Base-by-base conservation (phyloP, 2,888 invertebrate species). In the Dusona sp. region DNA sequence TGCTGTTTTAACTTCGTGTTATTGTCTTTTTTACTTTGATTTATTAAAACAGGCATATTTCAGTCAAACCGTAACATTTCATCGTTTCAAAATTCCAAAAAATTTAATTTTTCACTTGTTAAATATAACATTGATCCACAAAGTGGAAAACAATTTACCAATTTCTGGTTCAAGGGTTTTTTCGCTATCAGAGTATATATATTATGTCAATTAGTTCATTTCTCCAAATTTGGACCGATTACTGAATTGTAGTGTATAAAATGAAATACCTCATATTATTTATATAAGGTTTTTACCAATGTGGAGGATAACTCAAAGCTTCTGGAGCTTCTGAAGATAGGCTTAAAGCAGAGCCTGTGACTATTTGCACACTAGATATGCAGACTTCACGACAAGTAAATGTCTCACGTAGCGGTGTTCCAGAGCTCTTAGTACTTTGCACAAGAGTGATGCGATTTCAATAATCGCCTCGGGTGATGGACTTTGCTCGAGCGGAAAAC, bases 401-500 rank as follows among this genome's bases (percentile, higher is more conserved):
- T 61, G 61, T 77, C 85, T 79, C 70, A 67, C 83, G 72, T 81
- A 67, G 48, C 57, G n/a, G 77, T 79, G 79, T 85, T 84, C 42
- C n/a, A 45, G 54, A 45, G 75, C 70, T 79, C 67, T 74, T 68
- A 78, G 67, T 85, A 79, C 61, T 83, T 29, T 61, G 25, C 70
- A 68, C 61, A 38, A 67, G 68, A 54, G 45, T 88, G 84, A 90
- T 88, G 85, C 81, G 84, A 83, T 89, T 90, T 90, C 89, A 88
- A 90, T 89, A 88, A 88, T 89, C 87, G 84, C 70, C 54, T 38
- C 33, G 75, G 19, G 51, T 22, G 29, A 61, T 61, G 64, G 72
- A 54, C 54, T 70, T 29, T 61, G 2, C 9, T 54, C n/a, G 33
- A 38, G 54, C 29, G 42, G n/a, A 57, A 72, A 61, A 72, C 79